phyloP scores from a whole-genome alignment of 2,888 invertebrate genomes.

The Drosophila subquinaria region DNA sequence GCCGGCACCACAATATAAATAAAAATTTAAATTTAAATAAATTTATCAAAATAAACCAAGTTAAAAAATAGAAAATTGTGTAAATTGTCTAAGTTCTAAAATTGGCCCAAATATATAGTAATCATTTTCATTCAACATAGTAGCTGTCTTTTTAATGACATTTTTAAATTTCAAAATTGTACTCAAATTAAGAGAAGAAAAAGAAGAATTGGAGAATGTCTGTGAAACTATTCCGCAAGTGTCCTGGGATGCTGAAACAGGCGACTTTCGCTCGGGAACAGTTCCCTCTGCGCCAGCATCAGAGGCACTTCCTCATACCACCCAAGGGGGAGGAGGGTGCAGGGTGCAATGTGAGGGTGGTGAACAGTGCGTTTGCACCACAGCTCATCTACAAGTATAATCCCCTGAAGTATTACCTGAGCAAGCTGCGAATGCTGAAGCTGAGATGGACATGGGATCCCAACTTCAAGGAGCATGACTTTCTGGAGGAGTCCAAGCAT shows the following conservation, averaged over 20 bases:
- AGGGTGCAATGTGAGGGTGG: conserved; percentile 17
- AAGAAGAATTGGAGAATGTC: conserved; percentile 35
- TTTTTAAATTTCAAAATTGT: conserved; percentile 23
- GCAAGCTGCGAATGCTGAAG: conserved; percentile 55
- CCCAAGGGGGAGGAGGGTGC: conserved; percentile 10
- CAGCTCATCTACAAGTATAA: conserved; percentile 51
- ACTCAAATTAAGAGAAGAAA: conserved; percentile 2
- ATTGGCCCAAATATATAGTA: no score
- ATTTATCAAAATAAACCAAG: no score
- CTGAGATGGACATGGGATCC: conserved; percentile 61
- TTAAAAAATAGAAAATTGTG: no score
- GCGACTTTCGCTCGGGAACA: neutral
- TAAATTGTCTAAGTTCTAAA: no score
- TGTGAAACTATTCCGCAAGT: conserved; percentile 37
- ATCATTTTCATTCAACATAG: conserved; percentile 87
- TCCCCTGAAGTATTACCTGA: conserved; percentile 53
- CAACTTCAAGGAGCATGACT: conserved; percentile 39
- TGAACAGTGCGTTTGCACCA: conserved; percentile 36
- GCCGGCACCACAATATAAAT: no score
- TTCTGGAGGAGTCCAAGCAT: conserved; percentile 53
- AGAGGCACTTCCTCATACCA: conserved; percentile 38
- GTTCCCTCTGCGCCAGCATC: conserved; percentile 9
- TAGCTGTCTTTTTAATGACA: conserved; percentile 6
- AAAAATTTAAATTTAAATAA: no score
- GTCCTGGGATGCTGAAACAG: neutral